Base-by-base conservation (phyloP, 2,888 invertebrate species). In the Germaria angustata region DNA sequence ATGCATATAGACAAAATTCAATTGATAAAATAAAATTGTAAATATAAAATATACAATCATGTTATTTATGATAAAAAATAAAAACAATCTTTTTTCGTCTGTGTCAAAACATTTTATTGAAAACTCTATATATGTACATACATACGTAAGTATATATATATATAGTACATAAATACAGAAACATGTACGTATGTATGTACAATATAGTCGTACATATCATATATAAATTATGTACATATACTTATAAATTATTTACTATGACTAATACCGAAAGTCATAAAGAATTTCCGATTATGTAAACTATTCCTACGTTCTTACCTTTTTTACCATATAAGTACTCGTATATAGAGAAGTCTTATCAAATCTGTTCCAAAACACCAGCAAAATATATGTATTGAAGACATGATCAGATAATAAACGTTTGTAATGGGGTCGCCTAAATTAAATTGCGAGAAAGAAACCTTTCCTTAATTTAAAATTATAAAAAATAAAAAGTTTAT, bases 181-280 rank as follows among this genome's bases (percentile, higher is more conserved):
- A n/a, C n/a, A n/a, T n/a, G n/a, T n/a, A n/a, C n/a, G n/a, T n/a
- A n/a, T n/a, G n/a, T n/a, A n/a, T n/a, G n/a, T n/a, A n/a, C n/a
- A n/a, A n/a, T n/a, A n/a, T n/a, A n/a, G n/a, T n/a, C n/a, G n/a
- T n/a, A n/a, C n/a, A n/a, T n/a, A n/a, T n/a, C n/a, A n/a, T n/a
- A n/a, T n/a, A n/a, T n/a, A n/a, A n/a, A n/a, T n/a, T n/a, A n/a
- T n/a, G n/a, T n/a, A n/a, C n/a, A n/a, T n/a, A n/a, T n/a, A n/a
- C n/a, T n/a, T n/a, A n/a, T n/a, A n/a, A n/a, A n/a, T n/a, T 32
- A 8, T 46, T 36, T 20, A 24, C 15, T 41, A 53, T 65, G 55
- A 61, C 51, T 61, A 61, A 72, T 73, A 15, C 17, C 9, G 15
- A 41, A 69, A 69, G 11, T 28, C 59, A 36, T 34, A 73, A 63